Evolutionary conservation across 2,113 vertebrate genomes (phyloP).

Genomic region (Rousettus leschenaultii): DNA sequence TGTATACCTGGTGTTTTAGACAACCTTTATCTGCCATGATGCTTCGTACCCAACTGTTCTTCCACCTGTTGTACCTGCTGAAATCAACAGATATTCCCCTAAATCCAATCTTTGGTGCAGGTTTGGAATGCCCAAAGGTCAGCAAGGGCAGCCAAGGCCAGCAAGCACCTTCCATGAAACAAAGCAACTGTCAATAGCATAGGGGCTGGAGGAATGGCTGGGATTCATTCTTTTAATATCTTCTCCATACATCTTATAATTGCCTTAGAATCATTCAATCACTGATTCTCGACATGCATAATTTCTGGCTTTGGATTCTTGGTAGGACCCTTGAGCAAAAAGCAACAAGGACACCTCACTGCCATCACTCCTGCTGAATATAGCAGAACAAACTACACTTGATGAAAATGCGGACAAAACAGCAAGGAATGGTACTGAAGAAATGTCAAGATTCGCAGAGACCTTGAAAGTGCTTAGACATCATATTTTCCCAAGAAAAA

Average conservation of each 20-base stretch:
- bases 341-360: background rate
- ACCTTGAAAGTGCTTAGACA: background rate
- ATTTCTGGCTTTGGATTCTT: background rate
- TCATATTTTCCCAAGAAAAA: background rate
- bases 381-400: background rate
- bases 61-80: background rate
- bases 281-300: background rate
- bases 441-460: background rate
- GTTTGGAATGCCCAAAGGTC: background rate
- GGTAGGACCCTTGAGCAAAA: background rate
- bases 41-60: background rate
- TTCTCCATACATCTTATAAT: background rate
- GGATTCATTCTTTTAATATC: background rate
- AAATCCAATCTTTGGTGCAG: background rate
- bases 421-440: background rate
- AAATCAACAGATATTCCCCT: background rate
- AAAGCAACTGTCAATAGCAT: background rate
- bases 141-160: background rate
- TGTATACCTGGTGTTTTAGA: background rate
- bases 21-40: background rate
- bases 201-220: background rate
- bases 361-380: background rate
- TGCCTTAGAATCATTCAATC: background rate
- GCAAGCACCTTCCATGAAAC: background rate
- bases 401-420: background rate